phyloP scores from a whole-genome alignment of 2,888 invertebrate species.

The Harpalus rubripes region DNA sequence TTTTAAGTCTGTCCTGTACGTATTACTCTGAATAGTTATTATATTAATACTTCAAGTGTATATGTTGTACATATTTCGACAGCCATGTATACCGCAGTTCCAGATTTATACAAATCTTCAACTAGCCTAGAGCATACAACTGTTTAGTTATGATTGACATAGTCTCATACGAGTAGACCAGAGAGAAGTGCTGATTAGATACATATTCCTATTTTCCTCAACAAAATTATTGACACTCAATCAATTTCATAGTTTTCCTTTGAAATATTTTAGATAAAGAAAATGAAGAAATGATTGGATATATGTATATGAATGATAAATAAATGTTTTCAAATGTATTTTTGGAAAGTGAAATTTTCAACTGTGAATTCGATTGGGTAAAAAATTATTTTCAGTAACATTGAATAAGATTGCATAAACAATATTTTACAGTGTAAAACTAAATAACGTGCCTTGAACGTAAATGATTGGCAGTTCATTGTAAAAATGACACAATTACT shows the following conservation, averaged over 20 bases:
- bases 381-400: background rate
- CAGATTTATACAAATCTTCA: conserved; percentile 45
- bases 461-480: conserved; percentile 15
- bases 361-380: conserved; percentile 22
- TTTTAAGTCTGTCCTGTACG: conserved; percentile 50
- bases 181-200: conserved; percentile 25
- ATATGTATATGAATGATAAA: conserved; percentile 19
- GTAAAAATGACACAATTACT: conserved; percentile 21
- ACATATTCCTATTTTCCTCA: conserved; percentile 29
- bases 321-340: conserved; percentile 23
- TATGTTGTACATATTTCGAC: conserved; percentile 61
- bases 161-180: conserved; percentile 1
- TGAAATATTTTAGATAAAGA: conserved; percentile 10
- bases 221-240: conserved; percentile 37
- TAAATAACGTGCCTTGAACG: conserved; percentile 51
- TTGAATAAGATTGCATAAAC: background rate
- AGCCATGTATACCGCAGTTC: conserved; percentile 58
- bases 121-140: conserved; percentile 25
- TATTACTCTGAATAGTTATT: conserved; percentile 59
- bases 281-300: conserved; percentile 6
- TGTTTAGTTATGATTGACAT: conserved; percentile 33
- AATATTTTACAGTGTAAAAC: conserved; percentile 53
- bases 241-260: conserved; percentile 26
- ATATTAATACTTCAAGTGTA: conserved; percentile 62
- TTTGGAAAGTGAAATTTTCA: conserved; percentile 17